Evolutionary conservation across 1,140 invertebrate species (phyloP).

Genomic region (Drosophila athabasca): DNA sequence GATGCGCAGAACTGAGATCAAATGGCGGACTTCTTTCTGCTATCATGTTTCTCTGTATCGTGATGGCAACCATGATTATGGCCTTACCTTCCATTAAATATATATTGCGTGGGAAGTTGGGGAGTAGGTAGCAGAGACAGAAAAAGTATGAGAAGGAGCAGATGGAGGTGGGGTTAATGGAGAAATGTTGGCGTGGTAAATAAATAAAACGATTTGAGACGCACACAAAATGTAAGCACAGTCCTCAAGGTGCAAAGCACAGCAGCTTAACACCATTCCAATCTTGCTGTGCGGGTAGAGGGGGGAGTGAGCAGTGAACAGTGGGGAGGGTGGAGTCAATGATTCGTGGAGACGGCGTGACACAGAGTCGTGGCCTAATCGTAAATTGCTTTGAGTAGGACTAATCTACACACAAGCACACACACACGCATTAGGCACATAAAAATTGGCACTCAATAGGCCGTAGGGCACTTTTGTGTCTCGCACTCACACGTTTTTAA

Average conservation of each 20-base stretch:
- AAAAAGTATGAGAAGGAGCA: too few species aligned
- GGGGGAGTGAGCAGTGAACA: background rate
- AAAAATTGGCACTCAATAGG: constrained; percentile 81
- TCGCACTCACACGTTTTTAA: constrained; percentile 16
- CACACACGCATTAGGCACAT: constrained; percentile 65
- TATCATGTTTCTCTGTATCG: too few species aligned
- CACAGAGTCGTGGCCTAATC: constrained; percentile 45
- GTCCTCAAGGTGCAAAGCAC: constrained; percentile 62
- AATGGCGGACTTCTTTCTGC: too few species aligned
- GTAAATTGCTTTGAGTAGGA: constrained; percentile 53
- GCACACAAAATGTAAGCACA: constrained; percentile 61
- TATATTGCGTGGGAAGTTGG: too few species aligned
- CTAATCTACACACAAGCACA: constrained; percentile 52
- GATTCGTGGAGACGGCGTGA: constrained; percentile 15
- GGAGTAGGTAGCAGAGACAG: background rate
- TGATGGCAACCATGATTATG: too few species aligned
- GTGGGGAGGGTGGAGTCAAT: background rate
- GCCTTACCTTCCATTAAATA: too few species aligned
- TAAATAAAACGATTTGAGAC: constrained; percentile 76
- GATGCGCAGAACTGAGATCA: too few species aligned
- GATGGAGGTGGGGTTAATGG: constrained; percentile 11
- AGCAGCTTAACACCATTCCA: constrained; percentile 27
- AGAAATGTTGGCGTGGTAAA: constrained; percentile 54
- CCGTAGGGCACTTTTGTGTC: constrained; percentile 71
- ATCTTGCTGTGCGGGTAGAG: background rate